Evolutionary conservation across 2,113 vertebrate genomes (phyloP), one percentile per base, ranked within the genome.

Genomic region (Fregetta grallaria): DNA sequence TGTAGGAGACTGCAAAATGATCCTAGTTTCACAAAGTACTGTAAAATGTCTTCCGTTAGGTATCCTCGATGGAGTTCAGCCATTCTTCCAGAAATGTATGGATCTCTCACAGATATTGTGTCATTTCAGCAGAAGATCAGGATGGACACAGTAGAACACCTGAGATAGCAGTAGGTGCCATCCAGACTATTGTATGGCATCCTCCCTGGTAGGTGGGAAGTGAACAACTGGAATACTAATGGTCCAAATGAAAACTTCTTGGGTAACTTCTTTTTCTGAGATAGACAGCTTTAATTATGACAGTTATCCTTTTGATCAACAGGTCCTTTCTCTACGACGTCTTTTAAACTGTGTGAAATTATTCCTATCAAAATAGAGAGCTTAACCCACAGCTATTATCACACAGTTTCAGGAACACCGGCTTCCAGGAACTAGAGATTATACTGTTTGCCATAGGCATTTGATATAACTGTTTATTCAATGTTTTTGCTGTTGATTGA

Each of bases 391-490:
- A 96, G 62, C 55, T 75, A 86, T 97, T 97, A 97, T 95, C 73
- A 81, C 53, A 93, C 3, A 1, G 87, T 92, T 97, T 96, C 88
- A 97, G 90, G 72, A 95, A 89, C 63, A 95, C 49, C 77, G 66
- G 62, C 90, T 96, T 83, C 71, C 87, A 96, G 84, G 73, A 98
- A 95, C 70, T 92, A 85, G 67, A 89, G 55, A 97, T 97, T 94
- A 93, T 95, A 96, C 83, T 97, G 94, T 82, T 96, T 97, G 73
- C 77, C 61, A 79, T 79, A 40, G 11, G 71, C 87, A 94, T 97
- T 97, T 96, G 78, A 92, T 87, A 81, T 90, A 96, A 90, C 62
- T 96, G 66, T 95, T 97, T 93, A 91, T 89, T 95, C 93, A 95
- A 38, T 47, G 45, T 3, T 96, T 96, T 96, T 97, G 66, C 19